Conservation (phyloP, 2,888 invertebrate species). For the Adelphocoris suturalis region DNA sequence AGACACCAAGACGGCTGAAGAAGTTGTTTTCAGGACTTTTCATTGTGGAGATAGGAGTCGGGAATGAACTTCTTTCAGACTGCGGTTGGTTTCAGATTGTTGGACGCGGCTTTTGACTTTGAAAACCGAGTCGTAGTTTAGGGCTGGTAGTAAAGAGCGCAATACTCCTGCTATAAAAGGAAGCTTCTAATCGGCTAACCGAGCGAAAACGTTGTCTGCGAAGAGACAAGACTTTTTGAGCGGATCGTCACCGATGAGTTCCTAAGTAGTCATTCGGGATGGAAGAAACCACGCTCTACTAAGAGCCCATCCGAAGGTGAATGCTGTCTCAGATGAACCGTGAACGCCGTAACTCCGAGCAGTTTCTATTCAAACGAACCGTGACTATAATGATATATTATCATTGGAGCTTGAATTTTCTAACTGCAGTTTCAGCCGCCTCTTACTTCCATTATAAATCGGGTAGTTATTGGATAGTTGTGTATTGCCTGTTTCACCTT, state of each 20-base stretch:
- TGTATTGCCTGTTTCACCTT: too few relatives aligned
- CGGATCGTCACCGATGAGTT: neutral
- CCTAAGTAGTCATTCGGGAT: neutral
- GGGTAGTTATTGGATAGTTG: too few relatives aligned
- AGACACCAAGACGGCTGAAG: slow-evolving; percentile 46
- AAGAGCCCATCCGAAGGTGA: neutral
- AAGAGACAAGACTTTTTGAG: neutral
- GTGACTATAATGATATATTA: neutral
- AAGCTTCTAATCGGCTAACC: slow-evolving; percentile 21
- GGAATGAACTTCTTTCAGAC: slow-evolving; percentile 9
- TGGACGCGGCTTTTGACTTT: slow-evolving; percentile 39
- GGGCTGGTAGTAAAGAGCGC: neutral
- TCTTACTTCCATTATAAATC: too few relatives aligned
- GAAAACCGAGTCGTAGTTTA: neutral
- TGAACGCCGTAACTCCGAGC: neutral
- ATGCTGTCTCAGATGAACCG: neutral
- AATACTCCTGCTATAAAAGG: neutral
- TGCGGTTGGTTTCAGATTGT: neutral
- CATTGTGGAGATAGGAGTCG: neutral
- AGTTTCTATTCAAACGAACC: neutral
- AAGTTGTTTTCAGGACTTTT: slow-evolving; percentile 42
- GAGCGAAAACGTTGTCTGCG: neutral
- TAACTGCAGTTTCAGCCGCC: neutral
- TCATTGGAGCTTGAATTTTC: neutral
- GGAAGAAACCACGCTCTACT: neutral